Conservation (phyloP, 1,140 invertebrate genomes). For the Eulimnadia texana region DNA sequence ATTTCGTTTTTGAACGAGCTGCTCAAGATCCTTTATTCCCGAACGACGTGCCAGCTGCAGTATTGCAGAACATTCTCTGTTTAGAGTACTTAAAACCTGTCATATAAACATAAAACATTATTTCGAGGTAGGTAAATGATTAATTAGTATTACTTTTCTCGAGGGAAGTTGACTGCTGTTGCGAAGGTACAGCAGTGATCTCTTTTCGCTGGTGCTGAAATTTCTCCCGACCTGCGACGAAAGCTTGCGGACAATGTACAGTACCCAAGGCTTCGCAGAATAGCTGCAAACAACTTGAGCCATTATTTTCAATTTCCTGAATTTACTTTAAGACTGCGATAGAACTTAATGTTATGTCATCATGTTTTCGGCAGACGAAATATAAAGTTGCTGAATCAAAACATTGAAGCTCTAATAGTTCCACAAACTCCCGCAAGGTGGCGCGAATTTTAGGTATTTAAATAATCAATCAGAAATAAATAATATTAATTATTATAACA, state of each 20-base stretch:
- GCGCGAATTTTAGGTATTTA: no score
- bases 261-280: not conserved
- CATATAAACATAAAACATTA: not conserved
- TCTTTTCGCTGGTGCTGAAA: not conserved
- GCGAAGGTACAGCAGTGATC: not conserved
- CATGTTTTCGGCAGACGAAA: no score
- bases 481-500: no score
- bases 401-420: no score
- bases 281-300: not conserved
- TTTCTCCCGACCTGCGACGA: not conserved
- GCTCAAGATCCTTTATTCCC: not conserved
- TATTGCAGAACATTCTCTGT: not conserved
- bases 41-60: conserved; percentile 4
- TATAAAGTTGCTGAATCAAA: no score
- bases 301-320: not conserved
- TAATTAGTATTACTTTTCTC: not conserved
- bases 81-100: not conserved
- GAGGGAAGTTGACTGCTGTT: not conserved
- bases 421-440: no score
- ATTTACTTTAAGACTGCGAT: no score
- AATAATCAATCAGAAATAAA: no score
- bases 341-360: no score
- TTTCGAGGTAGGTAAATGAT: not conserved
- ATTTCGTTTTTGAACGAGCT: not conserved
- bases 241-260: not conserved